A percentile compares a stretch with the other conserved stretches of the same genome.
Conservation (phyloP, 53 echinoderm and acorn worm species). For the Patiria pectinifera region DNA sequence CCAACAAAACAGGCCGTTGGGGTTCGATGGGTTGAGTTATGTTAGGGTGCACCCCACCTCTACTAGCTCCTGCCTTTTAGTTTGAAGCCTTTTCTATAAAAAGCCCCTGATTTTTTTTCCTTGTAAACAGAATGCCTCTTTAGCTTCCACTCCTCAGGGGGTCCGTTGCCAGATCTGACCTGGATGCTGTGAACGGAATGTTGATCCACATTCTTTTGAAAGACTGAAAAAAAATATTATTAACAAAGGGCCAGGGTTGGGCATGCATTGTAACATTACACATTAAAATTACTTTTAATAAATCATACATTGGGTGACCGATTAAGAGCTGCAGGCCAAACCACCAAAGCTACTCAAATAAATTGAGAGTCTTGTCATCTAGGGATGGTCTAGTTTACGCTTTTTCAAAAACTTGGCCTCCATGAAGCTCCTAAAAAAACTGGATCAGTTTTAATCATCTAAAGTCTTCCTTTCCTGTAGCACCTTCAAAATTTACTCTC, state of each 20-base stretch:
- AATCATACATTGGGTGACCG: no score
- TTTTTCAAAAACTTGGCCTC: not conserved
- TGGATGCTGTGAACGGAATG: conserved; percentile 50
- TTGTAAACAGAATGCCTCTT: not conserved
- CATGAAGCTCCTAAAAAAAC: not conserved
- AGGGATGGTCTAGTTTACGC: no score
- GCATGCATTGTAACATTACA: not conserved
- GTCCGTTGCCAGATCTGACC: conserved; percentile 44
- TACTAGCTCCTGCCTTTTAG: no score
- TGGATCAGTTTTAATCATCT: not conserved
- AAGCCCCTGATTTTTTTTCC: not conserved
- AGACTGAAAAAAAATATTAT: not conserved
- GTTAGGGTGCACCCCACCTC: no score
- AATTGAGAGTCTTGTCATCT: no score
- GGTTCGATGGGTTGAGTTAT: no score
- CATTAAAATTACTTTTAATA: no score
- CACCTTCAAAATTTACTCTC: not conserved
- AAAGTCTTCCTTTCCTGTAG: not conserved
- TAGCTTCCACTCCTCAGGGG: not conserved
- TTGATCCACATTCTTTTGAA: conserved; percentile 32
- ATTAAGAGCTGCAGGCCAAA: no score
- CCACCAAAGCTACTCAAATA: no score
- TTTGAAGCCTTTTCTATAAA: not conserved
- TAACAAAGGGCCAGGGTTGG: not conserved
- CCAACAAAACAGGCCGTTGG: no score